Evolutionary conservation across 2,888 invertebrate genomes (phyloP), one percentile per base, ranked within the genome.

Genomic region (Spatulosminthurus flaviceps): DNA sequence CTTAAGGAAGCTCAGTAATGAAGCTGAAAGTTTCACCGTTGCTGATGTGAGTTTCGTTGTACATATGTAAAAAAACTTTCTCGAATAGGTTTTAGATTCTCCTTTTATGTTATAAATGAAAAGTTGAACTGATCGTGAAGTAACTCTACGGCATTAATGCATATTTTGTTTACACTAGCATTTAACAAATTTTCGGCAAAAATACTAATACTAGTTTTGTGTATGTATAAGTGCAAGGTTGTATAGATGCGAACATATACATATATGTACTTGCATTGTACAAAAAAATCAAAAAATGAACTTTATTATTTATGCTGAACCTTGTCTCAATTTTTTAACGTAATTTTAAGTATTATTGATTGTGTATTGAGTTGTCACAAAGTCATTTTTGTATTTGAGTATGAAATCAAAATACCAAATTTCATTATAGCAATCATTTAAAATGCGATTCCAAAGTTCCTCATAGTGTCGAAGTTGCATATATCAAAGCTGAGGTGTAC

Each of bases 321-420:
- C 21, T 64, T 64, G 11, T 64, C 64, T 64, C 64, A 64, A 64
- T 24, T 22, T 64, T 24, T 24, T 24, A 22, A 34, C 9, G 34
- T 24, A 24, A 64, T 13, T 4, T 22, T 24, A 22, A 64, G 64
- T 64, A 64, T 64, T 64, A 64, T 24, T 5, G 16, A 24, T 64
- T 24, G 64, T 64, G 26, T 64, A 24, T 24, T 64, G 64, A 64
- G 64, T 64, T 64, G 64, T 64, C 64, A 64, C 64, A 64, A 64
- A 64, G 64, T 64, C 64, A 64, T 64, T 64, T 64, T 64, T 64
- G 64, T 64, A 64, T 9, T 24, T 64, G n/a, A 2, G 5, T 64
- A 24, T 16, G 11, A 64, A 64, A 51, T 19, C 51, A 2, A 19
- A 51, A 51, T 51, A n/a, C 51, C 51, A 51, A 2, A 19, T 51